Conservation (phyloP, 2,888 invertebrate genomes). For the Bedellia somnulentella region DNA sequence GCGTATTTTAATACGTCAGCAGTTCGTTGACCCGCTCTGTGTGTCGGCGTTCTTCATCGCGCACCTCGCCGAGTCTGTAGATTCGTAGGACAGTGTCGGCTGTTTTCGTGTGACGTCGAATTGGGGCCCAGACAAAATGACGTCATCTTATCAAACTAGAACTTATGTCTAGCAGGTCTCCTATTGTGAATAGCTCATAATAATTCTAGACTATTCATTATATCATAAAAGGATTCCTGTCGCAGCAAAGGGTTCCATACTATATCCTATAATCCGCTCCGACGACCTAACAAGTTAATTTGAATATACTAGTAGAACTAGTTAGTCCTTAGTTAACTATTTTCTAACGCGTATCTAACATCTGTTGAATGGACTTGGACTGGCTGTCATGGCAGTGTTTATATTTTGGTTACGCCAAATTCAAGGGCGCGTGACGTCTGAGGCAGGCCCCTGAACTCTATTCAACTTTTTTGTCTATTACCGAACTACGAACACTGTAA, state of each 20-base stretch:
- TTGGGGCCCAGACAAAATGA: slow-evolving; percentile 46
- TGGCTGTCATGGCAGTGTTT: slow-evolving; percentile 52
- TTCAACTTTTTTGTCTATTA: no score
- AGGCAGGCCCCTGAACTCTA: no score
- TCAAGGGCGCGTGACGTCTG: slow-evolving; percentile 30
- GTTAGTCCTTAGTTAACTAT: slow-evolving; percentile 8
- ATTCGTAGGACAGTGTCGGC: slow-evolving; percentile 51
- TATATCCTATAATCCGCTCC: no score
- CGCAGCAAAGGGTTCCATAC: no score
- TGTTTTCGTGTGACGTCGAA: slow-evolving; percentile 38
- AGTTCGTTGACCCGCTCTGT: slow-evolving; percentile 45
- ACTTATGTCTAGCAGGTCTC: slow-evolving; percentile 47
- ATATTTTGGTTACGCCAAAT: slow-evolving; percentile 32
- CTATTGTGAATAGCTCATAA: no score
- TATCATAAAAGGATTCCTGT: no score
- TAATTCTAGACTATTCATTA: no score
- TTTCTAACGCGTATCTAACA: slow-evolving; percentile 23
- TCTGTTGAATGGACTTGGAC: slow-evolving; percentile 48
- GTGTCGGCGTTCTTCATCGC: slow-evolving; percentile 18
- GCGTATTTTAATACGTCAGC: slow-evolving; percentile 58
- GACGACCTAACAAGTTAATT: slow-evolving; percentile 33
- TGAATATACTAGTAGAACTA: slow-evolving; percentile 28
- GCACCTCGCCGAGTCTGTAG: slow-evolving; percentile 56
- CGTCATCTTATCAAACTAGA: slow-evolving; percentile 43
- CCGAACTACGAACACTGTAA: no score